phyloP scores from a whole-genome alignment of 1,140 invertebrate species.

The Apis cerana region DNA sequence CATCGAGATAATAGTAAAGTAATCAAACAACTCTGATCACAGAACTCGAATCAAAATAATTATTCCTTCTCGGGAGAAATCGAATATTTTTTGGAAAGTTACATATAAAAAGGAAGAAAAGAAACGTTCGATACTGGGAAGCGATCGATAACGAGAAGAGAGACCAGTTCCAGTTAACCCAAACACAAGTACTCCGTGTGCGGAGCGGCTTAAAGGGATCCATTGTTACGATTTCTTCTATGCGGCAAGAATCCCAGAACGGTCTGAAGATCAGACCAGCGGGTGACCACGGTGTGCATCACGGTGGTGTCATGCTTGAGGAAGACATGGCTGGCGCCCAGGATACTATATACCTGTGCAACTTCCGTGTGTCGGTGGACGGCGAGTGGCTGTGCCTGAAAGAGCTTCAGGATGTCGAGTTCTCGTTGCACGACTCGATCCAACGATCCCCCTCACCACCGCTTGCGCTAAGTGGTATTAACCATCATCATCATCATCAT shows the following conservation, averaged over 20 bases:
- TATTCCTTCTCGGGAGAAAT: background rate
- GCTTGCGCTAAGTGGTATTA: constrained; percentile 76
- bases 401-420: constrained; percentile 95
- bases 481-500: constrained; percentile 65
- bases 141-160: background rate
- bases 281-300: constrained; percentile 76
- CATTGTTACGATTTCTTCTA: constrained; percentile 66
- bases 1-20: too few relatives aligned
- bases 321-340: constrained; percentile 92
- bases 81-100: background rate
- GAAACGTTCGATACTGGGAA: background rate
- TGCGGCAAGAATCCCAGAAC: constrained; percentile 76
- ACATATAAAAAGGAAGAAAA: too few relatives aligned
- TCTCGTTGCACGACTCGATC: constrained; percentile 86
- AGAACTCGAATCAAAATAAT: too few relatives aligned
- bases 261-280: constrained; percentile 73
- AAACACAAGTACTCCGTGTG: background rate
- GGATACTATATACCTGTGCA: constrained; percentile 98
- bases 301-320: constrained; percentile 79
- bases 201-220: background rate
- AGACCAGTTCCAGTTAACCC: background rate
- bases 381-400: constrained; percentile 98
- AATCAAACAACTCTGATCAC: too few relatives aligned
- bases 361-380: constrained; percentile 97
- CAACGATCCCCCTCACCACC: constrained; percentile 83